Base-by-base conservation (phyloP, 2,888 invertebrate genomes). In the Idaea straminata region DNA sequence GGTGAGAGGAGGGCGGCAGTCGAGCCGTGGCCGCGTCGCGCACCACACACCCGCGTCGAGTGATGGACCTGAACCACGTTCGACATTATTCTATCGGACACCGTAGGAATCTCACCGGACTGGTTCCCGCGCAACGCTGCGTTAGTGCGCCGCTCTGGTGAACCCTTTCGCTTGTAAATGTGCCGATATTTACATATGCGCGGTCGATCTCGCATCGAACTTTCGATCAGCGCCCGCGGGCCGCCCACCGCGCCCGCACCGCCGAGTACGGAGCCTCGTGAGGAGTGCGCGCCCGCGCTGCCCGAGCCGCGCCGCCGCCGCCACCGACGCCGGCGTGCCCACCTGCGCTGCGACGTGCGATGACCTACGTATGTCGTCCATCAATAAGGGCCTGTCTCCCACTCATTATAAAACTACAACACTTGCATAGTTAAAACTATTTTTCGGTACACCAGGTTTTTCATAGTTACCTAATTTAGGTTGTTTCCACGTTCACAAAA, bases 71-170 rank as follows among this genome's bases (percentile, higher is more conserved):
- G 80, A 86, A 85, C 86, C 84, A 87, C 80, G 82, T 86, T 89
- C 93, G 91, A 93, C 93, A 94, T 94, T 93, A 93, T 94, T 94
- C 93, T 91, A 91, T 91, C 92, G 91, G 92, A 93, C 93, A 91
- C 91, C 91, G 91, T 93, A 94, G 94, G 94, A 94, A 94, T 94
- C 94, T 93, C 90, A 93, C 94, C 94, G 93, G 93, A 94, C 94
- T 93, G 94, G 94, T 94, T 94, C 93, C 91, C 89, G 89, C 91
- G 88, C 88, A 90, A 88, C 89, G 85, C 89, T 87, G 87, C 90
- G 91, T 90, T 89, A 92, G 90, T 90, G 91, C 91, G 91, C 89
- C 92, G 90, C 89, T 91, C 88, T 87, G 91, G 92, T 92, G 92
- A 92, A 91, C 92, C 92, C 92, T 92, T 92, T 92, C 92, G 92